Base-by-base conservation (phyloP, 2,797 vertebrate species). In the Poeciliopsis gracilis region DNA sequence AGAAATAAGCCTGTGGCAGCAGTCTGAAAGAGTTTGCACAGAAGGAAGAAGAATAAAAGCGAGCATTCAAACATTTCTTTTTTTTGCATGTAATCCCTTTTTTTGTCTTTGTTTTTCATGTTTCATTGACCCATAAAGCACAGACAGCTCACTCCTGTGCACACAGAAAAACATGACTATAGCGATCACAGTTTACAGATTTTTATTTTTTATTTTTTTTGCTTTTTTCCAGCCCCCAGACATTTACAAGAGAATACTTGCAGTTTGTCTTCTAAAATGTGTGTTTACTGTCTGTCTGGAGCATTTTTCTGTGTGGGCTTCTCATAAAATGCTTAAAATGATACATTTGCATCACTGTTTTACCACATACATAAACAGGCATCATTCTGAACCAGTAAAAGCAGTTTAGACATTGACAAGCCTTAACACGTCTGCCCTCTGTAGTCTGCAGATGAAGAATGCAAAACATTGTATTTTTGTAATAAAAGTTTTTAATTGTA, bases 131-230 rank as follows among this genome's bases (percentile, higher is more conserved):
- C 89, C 82, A 89, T 81, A 91, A 86, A 91, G 82, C 80, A 79
- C 82, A 86, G 89, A 84, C 89, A 85, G 73, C 79, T 86, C 87
- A 87, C 91, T 89, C 84, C 84, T 90, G 88, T 87, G 90, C 86
- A 86, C 74, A 67, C 69, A 73, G 71, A 90, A 66, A 67, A 67
- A 87, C 36, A 79, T 91, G 86, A 88, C 90, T 90, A 88, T 88
- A 91, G 89, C 93, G 88, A 84, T 87, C 84, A 47, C 74, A 47
- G 55, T 84, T 85, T 86, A 78, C 77, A 15, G 55, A 53, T 70
- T 55, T 57, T 28, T 12, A 2, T 57, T 57, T 57, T 55, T 6
- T 7, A 3, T 51, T 55, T 47, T 47, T 57, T 41, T 77, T 70
- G 72, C 72, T 28, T 73, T 36, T 36, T 72, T 43, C 41, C 38